Evolutionary conservation across 2,113 vertebrate species (phyloP), one percentile per base, ranked within the genome.

Genomic region (Menura novaehollandiae): DNA sequence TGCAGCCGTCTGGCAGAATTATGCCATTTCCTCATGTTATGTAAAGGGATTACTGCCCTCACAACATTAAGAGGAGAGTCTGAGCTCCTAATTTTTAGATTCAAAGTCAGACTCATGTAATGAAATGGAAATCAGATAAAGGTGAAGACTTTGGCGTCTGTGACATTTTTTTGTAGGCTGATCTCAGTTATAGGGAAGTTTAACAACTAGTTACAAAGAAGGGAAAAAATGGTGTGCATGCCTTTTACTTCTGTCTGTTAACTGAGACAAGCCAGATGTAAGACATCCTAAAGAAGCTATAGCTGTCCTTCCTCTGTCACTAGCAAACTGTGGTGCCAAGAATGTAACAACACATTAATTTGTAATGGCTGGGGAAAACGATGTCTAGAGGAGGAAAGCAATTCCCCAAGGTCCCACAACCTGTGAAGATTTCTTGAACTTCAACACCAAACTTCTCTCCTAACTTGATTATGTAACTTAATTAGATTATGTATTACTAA

Each of bases 1-100:
- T 1, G 6, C 0, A 7, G 76, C 60, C 1, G 2, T 52, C 64
- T 95, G 92, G 72, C 58, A 84, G 72, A 95, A 83, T 66, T 19
- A 46, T 89, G 86, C 80, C 80, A 60, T 89, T 93, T 92, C 53
- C 72, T 47, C 3, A 5, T 15, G 80, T 96, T 97, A 96, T 9
- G 2, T 93, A 95, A 96, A 92, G 68, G 62, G 91, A 94, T 95
- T 95, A 87, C 68, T 95, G 90, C 60, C 88, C 71, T 89, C 20
- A 2, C 47, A 76, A 17, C 15, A 39, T 26, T 68, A 80, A 81
- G 39, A 86, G 37, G 37, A 56, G n/a, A 96, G 67, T 76, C 85
- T 90, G 88, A 93, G 79, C 82, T 93, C 76, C 88, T 90, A 77
- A 94, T 77, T 90, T 92, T 84, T 44, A 80, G 47, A 62, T 78